These are phyloP conservation scores for Bombyx huttoni DNA, from an alignment of 2,888 invertebrate species.

Conservation along the genomic window DNA sequence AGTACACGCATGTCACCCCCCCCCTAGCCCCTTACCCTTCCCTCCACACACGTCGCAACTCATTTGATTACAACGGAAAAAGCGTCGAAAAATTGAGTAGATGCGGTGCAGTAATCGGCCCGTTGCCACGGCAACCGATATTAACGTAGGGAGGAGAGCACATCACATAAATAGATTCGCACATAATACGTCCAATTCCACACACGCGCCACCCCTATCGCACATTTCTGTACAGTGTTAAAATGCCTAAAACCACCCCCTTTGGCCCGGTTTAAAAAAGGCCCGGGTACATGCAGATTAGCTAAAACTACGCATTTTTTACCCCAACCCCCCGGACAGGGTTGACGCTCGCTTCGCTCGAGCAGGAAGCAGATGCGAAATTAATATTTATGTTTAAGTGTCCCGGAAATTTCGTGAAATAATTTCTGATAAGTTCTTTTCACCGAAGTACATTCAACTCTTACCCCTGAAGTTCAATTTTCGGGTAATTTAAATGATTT, in stretches of 20 bases:
- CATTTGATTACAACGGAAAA: slow-evolving; percentile 73
- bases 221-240: slow-evolving; percentile 68
- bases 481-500: too few relatives aligned
- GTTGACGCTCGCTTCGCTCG: slow-evolving; percentile 6
- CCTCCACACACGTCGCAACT: slow-evolving; percentile 58
- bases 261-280: slow-evolving; percentile 41
- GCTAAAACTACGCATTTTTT: slow-evolving; percentile 79
- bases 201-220: slow-evolving; percentile 36
- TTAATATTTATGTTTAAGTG: neutral
- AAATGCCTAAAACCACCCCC: slow-evolving; percentile 62
- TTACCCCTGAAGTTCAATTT: too few relatives aligned
- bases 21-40: slow-evolving; percentile 14
- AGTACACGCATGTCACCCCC: slow-evolving; percentile 66
- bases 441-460: too few relatives aligned
- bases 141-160: slow-evolving; percentile 50
- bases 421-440: too few relatives aligned
- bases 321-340: slow-evolving; percentile 38
- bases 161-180: slow-evolving; percentile 68
- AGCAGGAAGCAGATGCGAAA: slow-evolving; percentile 8
- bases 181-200: slow-evolving; percentile 66
- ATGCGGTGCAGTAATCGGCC: slow-evolving; percentile 65
- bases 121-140: slow-evolving; percentile 64
- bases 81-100: slow-evolving; percentile 71
- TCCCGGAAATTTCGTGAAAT: neutral
- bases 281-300: slow-evolving; percentile 70